Evolutionary conservation across 2,888 invertebrate species (phyloP), one percentile per base, ranked within the genome.

Genomic region (Eutolmus rufibarbis): DNA sequence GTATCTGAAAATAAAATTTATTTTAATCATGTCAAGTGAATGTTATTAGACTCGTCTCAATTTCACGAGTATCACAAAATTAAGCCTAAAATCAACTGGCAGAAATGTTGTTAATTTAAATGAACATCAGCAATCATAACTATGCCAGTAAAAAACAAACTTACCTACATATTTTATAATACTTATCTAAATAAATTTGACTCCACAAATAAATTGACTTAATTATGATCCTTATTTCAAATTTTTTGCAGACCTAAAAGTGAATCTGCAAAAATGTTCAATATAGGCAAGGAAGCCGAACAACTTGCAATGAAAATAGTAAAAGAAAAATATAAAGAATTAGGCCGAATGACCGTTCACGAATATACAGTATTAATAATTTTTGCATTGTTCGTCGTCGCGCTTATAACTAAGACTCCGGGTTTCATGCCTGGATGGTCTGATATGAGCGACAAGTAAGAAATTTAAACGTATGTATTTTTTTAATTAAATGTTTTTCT

Each of bases 401-500:
- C 98, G 87, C 97, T 98, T 95, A 96, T 98, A 91, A 96, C 97
- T 91, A 94, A 97, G 34, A 95, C 95, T 88, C 98, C 98, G 0
- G 96, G 97, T 87, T 96, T 98, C 91, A 94, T 97, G 89, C 93
- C 93, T 0, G 98, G 98, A 0, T 98, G 98, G 97, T 96, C 96
- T 0, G 94, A 95, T 1, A 93, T 96, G 87, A 95, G 81, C 40
- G 19, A 19, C 9, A 14, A 23, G 87, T 86, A 51, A 74, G n/a
- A 40, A 43, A 4, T 46, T 51, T 31, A 56, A 12, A 51, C n/a
- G 0, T 19, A 28, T 4, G 12, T 28, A 23, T 84, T 9, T 40
- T 37, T 66, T 40, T 5, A n/a, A 34, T 66, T 19, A 16, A 16
- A 19, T 37, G 19, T 12, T 66, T 16, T 2, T 19, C 5, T 12